phyloP scores from a whole-genome alignment of 2,797 vertebrate genomes.

The Pampus argenteus region DNA sequence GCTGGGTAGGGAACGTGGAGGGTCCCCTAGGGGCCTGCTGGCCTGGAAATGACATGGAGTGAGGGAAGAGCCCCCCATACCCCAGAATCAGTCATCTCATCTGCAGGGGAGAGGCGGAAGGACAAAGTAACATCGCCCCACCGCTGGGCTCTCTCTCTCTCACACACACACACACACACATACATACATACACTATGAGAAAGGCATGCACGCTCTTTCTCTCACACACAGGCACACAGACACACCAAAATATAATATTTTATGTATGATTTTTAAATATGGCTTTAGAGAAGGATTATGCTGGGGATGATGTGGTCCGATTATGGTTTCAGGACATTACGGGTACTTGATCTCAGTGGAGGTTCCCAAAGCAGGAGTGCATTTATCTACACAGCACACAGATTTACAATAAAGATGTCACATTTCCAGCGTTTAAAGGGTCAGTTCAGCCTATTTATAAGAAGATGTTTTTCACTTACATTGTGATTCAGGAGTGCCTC shows the following conservation, averaged over 20 bases:
- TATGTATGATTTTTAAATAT: constrained; percentile 75
- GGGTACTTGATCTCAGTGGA: constrained; percentile 48
- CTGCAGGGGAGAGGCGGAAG: constrained; percentile 74
- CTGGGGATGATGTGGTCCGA: constrained; percentile 42
- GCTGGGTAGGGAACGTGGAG: constrained; percentile 56
- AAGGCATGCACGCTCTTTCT: constrained; percentile 22
- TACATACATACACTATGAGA: constrained; percentile 42
- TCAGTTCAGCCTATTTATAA: not conserved
- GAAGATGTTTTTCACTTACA: not conserved
- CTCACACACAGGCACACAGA: constrained; percentile 15
- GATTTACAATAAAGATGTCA: constrained; percentile 1
- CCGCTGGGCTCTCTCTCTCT: constrained; percentile 58
- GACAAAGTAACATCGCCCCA: constrained; percentile 77
- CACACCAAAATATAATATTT: constrained; percentile 63
- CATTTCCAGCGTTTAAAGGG: constrained; percentile 15
- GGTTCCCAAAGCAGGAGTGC: constrained; percentile 11
- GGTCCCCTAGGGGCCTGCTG: constrained; percentile 78
- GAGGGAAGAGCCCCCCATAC: constrained; percentile 83
- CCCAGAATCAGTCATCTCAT: constrained; percentile 82
- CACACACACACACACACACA: constrained; percentile 37
- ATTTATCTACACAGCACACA: constrained; percentile 24
- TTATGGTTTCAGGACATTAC: constrained; percentile 59
- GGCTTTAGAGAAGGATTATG: constrained; percentile 70
- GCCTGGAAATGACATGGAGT: constrained; percentile 88
- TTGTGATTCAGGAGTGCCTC: no score